These are phyloP conservation scores for Drosophila aldrichi DNA, from an alignment of 2,888 invertebrate genomes.

Conservation along the genomic window DNA sequence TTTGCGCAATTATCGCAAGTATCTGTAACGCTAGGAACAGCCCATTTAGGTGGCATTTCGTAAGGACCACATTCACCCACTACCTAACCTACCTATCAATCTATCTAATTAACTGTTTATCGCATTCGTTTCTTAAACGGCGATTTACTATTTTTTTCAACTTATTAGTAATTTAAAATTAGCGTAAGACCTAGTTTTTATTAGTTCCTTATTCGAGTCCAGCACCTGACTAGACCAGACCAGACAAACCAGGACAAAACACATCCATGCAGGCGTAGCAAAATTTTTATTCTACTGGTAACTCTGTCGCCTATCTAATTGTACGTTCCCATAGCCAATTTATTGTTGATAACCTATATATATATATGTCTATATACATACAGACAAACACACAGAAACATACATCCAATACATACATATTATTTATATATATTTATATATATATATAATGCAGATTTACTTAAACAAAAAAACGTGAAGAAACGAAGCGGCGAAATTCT, in stretches of 20 bases:
- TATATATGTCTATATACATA: slow-evolving; percentile 10
- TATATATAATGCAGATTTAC: slow-evolving; percentile 40
- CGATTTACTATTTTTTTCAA: slow-evolving; percentile 51
- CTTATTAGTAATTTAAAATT: slow-evolving; percentile 63
- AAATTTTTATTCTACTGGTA: slow-evolving; percentile 47
- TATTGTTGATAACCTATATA: slow-evolving; percentile 64
- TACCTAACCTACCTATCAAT: slow-evolving; percentile 20
- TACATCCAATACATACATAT: slow-evolving; percentile 15
- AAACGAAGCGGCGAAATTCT: slow-evolving; percentile 27
- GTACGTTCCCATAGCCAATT: slow-evolving; percentile 75
- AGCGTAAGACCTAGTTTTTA: slow-evolving; percentile 70
- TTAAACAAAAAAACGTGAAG: slow-evolving; percentile 26
- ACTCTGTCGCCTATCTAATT: slow-evolving; percentile 55
- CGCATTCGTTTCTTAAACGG: slow-evolving; percentile 50
- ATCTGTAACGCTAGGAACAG: slow-evolving; percentile 82
- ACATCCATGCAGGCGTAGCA: slow-evolving; percentile 46
- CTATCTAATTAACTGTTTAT: slow-evolving; percentile 42
- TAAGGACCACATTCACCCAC: slow-evolving; percentile 31
- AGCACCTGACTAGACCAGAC: slow-evolving; percentile 27
- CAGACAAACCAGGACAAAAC: slow-evolving; percentile 28
- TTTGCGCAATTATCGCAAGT: slow-evolving; percentile 85
- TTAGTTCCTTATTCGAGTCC: slow-evolving; percentile 64
- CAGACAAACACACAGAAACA: background rate
- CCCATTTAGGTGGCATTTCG: slow-evolving; percentile 35
- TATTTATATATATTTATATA: slow-evolving; percentile 14